These are phyloP conservation scores for Drosophila trapezifrons DNA, from an alignment of 1,140 invertebrate genomes.

Conservation along the genomic window DNA sequence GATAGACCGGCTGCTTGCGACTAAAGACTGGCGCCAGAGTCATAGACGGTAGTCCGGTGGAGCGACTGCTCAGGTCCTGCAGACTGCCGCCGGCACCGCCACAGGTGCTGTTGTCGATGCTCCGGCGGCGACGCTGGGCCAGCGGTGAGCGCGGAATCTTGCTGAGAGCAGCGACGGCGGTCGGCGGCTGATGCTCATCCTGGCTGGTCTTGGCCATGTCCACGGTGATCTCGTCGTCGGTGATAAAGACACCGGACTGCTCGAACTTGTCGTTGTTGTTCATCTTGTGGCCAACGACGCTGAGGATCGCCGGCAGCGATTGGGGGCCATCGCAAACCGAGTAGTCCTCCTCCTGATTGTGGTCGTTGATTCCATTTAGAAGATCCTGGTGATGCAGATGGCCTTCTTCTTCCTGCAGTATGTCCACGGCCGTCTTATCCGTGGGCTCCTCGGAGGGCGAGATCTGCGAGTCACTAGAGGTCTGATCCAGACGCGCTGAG, in stretches of 20 bases:
- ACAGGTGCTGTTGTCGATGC: conserved; percentile 74
- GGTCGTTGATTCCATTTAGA: conserved; percentile 5
- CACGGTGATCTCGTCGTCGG: conserved; percentile 86
- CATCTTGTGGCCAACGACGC: conserved; percentile 32
- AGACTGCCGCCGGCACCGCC: conserved; percentile 65
- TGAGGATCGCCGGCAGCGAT: conserved; percentile 71
- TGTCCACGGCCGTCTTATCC: conserved; percentile 26
- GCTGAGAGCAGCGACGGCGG: conserved; percentile 38
- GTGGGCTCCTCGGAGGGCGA: conserved; percentile 72
- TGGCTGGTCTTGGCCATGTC: conserved; percentile 87
- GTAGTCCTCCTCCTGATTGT: conserved; percentile 40
- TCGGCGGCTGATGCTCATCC: conserved; percentile 86
- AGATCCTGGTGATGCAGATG: conserved; percentile 1
- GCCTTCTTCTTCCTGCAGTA: conserved; percentile 20
- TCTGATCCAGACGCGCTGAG: conserved; percentile 81
- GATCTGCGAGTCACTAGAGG: conserved; percentile 83
- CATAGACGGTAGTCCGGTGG: conserved; percentile 29
- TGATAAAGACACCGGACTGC: conserved; percentile 83
- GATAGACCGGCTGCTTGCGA: conserved; percentile 75
- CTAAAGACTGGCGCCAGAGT: conserved; percentile 36
- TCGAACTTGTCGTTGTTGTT: conserved; percentile 61
- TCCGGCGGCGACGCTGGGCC: conserved; percentile 66
- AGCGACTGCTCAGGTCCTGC: conserved; percentile 68
- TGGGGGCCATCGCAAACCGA: conserved; percentile 64
- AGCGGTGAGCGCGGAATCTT: conserved; percentile 78